Base-by-base conservation (phyloP, 2,888 invertebrate species). In the Linnaemya tessellans region DNA sequence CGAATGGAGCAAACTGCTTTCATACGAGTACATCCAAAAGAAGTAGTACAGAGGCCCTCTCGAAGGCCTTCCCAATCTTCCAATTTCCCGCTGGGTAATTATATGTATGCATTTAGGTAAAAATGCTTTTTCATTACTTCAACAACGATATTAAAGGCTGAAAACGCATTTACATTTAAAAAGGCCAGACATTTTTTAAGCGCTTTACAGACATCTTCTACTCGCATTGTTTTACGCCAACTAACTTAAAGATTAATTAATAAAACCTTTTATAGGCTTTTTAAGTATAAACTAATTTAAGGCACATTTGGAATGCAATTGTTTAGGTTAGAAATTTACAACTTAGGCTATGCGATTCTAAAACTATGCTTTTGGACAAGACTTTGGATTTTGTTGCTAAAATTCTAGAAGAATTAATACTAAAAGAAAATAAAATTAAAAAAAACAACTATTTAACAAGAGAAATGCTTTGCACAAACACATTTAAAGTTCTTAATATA, bases 221-320 rank as follows among this genome's bases (percentile, higher is more conserved):
- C 30, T 46, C 30, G 1, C 13, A 51, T 25, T 43, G 25, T 18
- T 41, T 51, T 38, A 51, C 35, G 35, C 58, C 58, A 5, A n/a
- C 10, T 38, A 60, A 51, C 3, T 30, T 41, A 41, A 62, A 62
- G 18, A 41, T 60, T 41, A 68, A 62, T 43, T 62, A 43, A 13
- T 7, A 65, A 71, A 80, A 54, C 68, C 75, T 79, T 43, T 51
- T 62, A 5, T 74, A 62, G 73, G 51, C 43, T 74, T 79, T 82
- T 35, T 38, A 0, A n/a, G 51, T 58, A 78, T 70, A 75, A 60
- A 78, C 71, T 87, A 81, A 67, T 70, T 80, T 89, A 91, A 91
- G 91, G 91, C 91, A 91, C 91, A 91, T 91, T 90, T 90, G 89
- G 91, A 91, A 91, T 91, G 91, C 91, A 88, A 41, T 84, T 60